Percentiles rank a stretch among this genome's conserved stretches.
Conservation (phyloP, 2,888 invertebrate species). For the Alloplasta piceator region DNA sequence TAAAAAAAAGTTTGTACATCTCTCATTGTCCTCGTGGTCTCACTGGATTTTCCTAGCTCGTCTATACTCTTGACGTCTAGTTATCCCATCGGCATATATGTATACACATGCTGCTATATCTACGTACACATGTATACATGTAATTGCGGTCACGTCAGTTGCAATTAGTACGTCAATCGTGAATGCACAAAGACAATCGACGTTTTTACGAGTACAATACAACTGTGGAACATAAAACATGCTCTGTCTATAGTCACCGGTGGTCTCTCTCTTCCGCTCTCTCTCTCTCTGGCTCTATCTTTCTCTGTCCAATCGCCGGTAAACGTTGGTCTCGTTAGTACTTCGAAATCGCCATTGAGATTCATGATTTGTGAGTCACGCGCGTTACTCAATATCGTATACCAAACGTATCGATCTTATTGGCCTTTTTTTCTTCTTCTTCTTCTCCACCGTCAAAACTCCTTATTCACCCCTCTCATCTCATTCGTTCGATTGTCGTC, state of each 20-base stretch:
- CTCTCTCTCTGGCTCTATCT: slow-evolving; percentile 14
- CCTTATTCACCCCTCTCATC: slow-evolving; percentile 36
- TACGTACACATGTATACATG: slow-evolving; percentile 15
- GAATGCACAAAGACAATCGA: slow-evolving; percentile 59
- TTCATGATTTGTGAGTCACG: slow-evolving; percentile 70
- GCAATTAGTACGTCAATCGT: slow-evolving; percentile 61
- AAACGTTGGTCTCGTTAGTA: slow-evolving; percentile 62
- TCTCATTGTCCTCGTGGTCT: neutral
- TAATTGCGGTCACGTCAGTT: slow-evolving; percentile 53
- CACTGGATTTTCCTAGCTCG: slow-evolving; percentile 43
- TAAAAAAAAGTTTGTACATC: neutral
- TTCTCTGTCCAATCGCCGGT: too few species aligned
- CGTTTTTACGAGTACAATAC: slow-evolving; percentile 16
- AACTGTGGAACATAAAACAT: slow-evolving; percentile 33
- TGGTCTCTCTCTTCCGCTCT: slow-evolving; percentile 9
- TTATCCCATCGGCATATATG: slow-evolving; percentile 46
- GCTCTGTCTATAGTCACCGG: slow-evolving; percentile 26
- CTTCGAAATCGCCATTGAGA: slow-evolving; percentile 64
- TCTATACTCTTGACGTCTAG: slow-evolving; percentile 42
- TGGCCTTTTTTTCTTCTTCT: slow-evolving; percentile 56
- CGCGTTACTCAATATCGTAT: slow-evolving; percentile 65
- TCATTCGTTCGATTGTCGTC: slow-evolving; percentile 62
- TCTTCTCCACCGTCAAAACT: slow-evolving; percentile 12
- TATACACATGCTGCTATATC: neutral
- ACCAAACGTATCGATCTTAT: slow-evolving; percentile 69